Conservation (phyloP, 2,888 invertebrate species). For the Apamea sordens region DNA sequence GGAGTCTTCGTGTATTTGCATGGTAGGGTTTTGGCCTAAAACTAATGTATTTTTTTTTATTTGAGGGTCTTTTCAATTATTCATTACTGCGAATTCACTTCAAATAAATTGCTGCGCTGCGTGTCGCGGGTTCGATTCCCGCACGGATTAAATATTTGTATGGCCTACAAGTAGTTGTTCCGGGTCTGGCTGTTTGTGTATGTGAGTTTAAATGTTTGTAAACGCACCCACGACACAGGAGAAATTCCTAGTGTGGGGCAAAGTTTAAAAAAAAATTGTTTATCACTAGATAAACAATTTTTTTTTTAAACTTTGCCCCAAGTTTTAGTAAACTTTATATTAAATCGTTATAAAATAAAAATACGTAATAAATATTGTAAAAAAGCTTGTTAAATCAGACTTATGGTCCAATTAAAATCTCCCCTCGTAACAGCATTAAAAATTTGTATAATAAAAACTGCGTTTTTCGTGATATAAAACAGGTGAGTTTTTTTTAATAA, state of each 20-base stretch:
- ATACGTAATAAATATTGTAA: not conserved
- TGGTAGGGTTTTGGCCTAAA: too few relatives aligned
- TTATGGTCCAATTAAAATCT: slow-evolving; percentile 26
- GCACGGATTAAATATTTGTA: too few relatives aligned
- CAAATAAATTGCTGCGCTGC: not conserved
- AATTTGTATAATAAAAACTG: not conserved
- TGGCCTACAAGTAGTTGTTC: too few relatives aligned
- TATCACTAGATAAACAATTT: too few relatives aligned
- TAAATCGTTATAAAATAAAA: not conserved
- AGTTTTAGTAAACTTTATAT: too few relatives aligned
- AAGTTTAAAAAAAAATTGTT: too few relatives aligned
- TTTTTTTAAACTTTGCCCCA: too few relatives aligned
- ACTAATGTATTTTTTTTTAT: not conserved
- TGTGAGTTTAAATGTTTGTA: too few relatives aligned
- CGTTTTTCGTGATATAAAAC: not conserved
- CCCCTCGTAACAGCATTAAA: slow-evolving; percentile 25
- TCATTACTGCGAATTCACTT: not conserved
- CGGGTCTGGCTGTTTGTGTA: too few relatives aligned
- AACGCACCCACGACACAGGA: too few relatives aligned
- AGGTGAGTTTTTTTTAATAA: not conserved
- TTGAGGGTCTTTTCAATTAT: not conserved
- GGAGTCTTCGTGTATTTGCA: not conserved
- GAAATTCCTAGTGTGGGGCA: too few relatives aligned
- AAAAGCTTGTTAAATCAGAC: slow-evolving; percentile 1
- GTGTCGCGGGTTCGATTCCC: too few relatives aligned